phyloP scores from a whole-genome alignment of 1,140 invertebrate species.

The Drosophila melanica region DNA sequence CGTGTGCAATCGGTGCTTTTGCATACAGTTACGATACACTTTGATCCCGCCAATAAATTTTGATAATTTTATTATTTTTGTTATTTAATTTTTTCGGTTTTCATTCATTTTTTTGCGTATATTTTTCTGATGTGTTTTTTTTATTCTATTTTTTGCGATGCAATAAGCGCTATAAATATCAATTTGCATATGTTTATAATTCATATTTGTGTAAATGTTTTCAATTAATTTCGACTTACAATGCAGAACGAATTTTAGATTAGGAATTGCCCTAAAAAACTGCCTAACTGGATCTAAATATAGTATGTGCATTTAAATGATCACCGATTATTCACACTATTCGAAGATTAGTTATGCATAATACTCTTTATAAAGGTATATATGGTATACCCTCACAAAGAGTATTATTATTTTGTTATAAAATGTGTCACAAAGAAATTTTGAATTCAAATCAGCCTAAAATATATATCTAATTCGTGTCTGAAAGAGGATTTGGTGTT shows the following conservation, averaged over 20 bases:
- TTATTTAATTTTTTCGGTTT: slow-evolving; percentile 59
- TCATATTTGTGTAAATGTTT: slow-evolving; percentile 24
- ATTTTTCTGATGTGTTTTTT: slow-evolving; percentile 17
- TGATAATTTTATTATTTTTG: slow-evolving; percentile 82
- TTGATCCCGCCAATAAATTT: slow-evolving; percentile 77
- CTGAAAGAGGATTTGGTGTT: not conserved
- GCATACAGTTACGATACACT: slow-evolving; percentile 77
- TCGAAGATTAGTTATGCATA: no score
- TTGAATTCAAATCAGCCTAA: no score
- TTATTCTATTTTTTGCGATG: slow-evolving; percentile 61
- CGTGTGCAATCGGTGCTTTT: slow-evolving; percentile 46
- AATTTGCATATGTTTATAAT: slow-evolving; percentile 60
- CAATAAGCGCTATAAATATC: slow-evolving; percentile 81
- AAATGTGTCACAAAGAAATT: no score
- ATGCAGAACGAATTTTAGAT: slow-evolving; percentile 5
- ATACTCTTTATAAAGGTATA: no score
- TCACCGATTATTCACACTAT: slow-evolving; percentile 8
- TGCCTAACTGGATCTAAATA: not conserved
- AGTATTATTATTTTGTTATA: no score
- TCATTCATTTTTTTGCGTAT: slow-evolving; percentile 36
- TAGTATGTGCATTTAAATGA: not conserved
- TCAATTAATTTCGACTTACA: slow-evolving; percentile 22
- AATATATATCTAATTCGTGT: no score
- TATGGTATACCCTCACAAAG: not conserved
- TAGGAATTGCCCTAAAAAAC: not conserved